Percentiles rank a stretch among this genome's conserved stretches.
These are phyloP conservation scores for Drosophila parabipectinata DNA, from an alignment of 1,140 invertebrate genomes.

Conservation along the genomic window DNA sequence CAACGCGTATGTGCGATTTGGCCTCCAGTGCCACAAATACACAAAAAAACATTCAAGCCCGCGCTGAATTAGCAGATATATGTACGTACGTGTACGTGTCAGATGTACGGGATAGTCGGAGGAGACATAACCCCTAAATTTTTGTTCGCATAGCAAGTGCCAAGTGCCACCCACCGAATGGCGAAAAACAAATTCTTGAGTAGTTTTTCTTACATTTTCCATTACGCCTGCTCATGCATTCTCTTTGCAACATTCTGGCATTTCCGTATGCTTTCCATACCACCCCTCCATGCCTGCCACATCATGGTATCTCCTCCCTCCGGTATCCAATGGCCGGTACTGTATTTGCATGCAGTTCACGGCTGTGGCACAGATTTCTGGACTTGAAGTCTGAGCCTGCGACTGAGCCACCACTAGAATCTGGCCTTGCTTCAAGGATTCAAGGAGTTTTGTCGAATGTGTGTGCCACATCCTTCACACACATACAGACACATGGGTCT, in stretches of 20 bases:
- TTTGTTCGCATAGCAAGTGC: conserved; percentile 43
- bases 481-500: not conserved
- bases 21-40: not conserved
- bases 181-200: conserved; percentile 46
- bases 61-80: conserved; percentile 32
- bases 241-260: conserved; percentile 41
- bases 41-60: no score
- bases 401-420: conserved; percentile 26
- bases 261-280: conserved; percentile 8
- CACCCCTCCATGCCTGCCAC: no score
- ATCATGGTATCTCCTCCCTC: not conserved
- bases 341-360: conserved; percentile 42
- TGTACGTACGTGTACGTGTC: conserved; percentile 26
- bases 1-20: no score
- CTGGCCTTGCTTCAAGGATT: conserved; percentile 23
- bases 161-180: conserved; percentile 17
- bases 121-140: conserved; percentile 5
- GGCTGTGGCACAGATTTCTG: conserved; percentile 34
- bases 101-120: conserved; percentile 9
- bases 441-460: conserved; percentile 38
- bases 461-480: not conserved
- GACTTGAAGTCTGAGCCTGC: conserved; percentile 32
- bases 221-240: conserved; percentile 49
- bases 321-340: not conserved
- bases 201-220: conserved; percentile 46